Base-by-base conservation (phyloP, 30 jellyfish, hydroid and myxozoan genomes). In the Chrysaora quinquecirrha region DNA sequence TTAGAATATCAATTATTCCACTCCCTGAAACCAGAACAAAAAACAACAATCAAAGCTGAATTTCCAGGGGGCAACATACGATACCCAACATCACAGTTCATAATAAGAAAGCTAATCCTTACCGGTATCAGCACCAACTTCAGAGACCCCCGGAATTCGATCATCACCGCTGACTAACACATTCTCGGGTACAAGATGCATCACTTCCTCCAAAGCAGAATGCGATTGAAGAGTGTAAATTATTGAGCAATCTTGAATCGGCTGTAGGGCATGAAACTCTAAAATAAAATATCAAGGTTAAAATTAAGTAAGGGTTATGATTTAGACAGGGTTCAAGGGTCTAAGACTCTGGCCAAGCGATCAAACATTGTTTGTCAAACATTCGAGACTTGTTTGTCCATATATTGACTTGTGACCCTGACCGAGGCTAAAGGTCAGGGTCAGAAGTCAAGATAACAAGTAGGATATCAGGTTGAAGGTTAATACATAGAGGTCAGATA, bases 141-240 rank as follows among this genome's bases (percentile, higher is more conserved):
- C 99, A 1, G 95, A 78, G 1, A 95, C 90, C 7, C 99, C 99
- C 2, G 99, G 99, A 0, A 95, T 78, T 31, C 87, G 48, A 76
- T 95, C 99, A 79, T 95, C 99, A 14, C 99, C 99, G 84, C 96
- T 87, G 50, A 95, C 56, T 1, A 89, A 35, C 23, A 95, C 97
- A 80, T 88, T 88, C 64, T 75, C 97, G 32, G 99, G 99, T 1
- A 95, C 48, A 19, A 95, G 87, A 54, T 88, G 97, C 77, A 75
- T 22, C 30, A 75, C 96, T 1, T 85, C 87, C 31, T 64, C 87
- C 73, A 95, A 33, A 14, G 93, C 96, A 29, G 64, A 62, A 54
- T 95, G 99, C 0, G 96, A 83, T 34, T 88, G 97, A 56, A 95
- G 76, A 0, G 97, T 81, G 77, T 95, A 95, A 4, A 71, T 69